Evolutionary conservation across 2,113 vertebrate genomes (phyloP).

Genomic region (Labeo rohita): DNA sequence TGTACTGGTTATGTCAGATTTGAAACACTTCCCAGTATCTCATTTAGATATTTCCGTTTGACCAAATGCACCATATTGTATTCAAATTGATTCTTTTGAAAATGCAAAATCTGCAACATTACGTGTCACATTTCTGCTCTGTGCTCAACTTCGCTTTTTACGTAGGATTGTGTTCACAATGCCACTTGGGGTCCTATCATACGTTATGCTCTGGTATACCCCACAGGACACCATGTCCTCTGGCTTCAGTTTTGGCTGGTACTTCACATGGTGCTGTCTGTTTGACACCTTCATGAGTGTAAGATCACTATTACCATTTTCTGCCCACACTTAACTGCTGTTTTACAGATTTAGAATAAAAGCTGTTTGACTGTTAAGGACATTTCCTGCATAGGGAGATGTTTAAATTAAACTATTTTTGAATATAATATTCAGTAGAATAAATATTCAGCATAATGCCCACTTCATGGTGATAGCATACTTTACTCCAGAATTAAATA

Average conservation of each 20-base stretch:
- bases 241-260: constrained; percentile 71
- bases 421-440: not conserved
- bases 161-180: constrained; percentile 63
- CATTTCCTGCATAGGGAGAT: not conserved
- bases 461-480: not conserved
- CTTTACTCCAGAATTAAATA: not conserved
- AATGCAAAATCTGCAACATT: not conserved
- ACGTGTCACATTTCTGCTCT: not conserved
- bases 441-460: not conserved
- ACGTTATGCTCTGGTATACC: constrained; percentile 68
- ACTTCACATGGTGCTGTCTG: constrained; percentile 69
- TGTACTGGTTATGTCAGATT: not conserved
- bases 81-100: not conserved
- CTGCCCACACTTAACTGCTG: not conserved
- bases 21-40: not conserved
- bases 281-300: constrained; percentile 75
- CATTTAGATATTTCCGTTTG: not conserved
- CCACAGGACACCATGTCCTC: constrained; percentile 56
- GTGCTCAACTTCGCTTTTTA: not conserved
- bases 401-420: not conserved
- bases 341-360: constrained; percentile 2
- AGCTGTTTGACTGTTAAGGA: not conserved
- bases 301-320: constrained; percentile 52
- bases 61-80: not conserved
- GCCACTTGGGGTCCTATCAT: constrained; percentile 65